Percentiles rank a stretch among this genome's conserved stretches.
Conservation (phyloP, 2,113 vertebrate genomes). For the Upupa epops region DNA sequence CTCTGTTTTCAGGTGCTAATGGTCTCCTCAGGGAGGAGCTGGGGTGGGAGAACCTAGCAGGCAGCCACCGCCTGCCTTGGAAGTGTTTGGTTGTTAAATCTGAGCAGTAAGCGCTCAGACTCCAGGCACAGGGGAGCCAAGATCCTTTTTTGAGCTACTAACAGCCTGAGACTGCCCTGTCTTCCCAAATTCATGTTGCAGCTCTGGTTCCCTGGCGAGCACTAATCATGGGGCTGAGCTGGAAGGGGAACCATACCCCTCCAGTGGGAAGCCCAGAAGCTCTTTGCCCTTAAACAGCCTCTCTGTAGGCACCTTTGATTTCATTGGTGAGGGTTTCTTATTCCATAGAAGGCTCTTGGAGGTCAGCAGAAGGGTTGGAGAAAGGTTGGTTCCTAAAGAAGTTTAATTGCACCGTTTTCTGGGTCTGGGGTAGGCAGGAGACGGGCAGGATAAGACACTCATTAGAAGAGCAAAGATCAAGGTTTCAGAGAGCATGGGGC, state of each 20-base stretch:
- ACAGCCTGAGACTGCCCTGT: slow-evolving; percentile 54
- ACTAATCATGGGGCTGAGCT: slow-evolving; percentile 42
- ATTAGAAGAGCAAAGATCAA: not conserved
- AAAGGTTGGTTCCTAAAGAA: not conserved
- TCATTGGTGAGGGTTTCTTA: not conserved
- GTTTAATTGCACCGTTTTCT: not conserved
- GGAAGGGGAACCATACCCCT: slow-evolving; percentile 25
- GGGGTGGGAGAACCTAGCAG: not conserved
- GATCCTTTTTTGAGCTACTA: slow-evolving; percentile 38
- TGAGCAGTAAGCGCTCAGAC: slow-evolving; percentile 21
- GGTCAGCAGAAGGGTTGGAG: not conserved
- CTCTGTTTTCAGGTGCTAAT: slow-evolving; percentile 53
- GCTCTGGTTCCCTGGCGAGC: not conserved
- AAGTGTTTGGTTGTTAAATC: slow-evolving; percentile 40
- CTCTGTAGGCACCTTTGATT: slow-evolving; percentile 18
- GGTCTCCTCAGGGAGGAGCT: not conserved
- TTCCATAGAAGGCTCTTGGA: not conserved
- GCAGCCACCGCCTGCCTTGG: not conserved
- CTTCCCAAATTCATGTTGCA: slow-evolving; percentile 45
- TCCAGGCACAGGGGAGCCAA: slow-evolving; percentile 35
- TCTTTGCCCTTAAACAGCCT: slow-evolving; percentile 7
- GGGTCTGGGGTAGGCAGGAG: not conserved
- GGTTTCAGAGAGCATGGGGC: not conserved
- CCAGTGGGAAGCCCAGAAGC: slow-evolving; percentile 51
- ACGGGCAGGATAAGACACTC: not conserved